phyloP scores from a whole-genome alignment of 2,888 invertebrate species.

The Onchidella celtica region DNA sequence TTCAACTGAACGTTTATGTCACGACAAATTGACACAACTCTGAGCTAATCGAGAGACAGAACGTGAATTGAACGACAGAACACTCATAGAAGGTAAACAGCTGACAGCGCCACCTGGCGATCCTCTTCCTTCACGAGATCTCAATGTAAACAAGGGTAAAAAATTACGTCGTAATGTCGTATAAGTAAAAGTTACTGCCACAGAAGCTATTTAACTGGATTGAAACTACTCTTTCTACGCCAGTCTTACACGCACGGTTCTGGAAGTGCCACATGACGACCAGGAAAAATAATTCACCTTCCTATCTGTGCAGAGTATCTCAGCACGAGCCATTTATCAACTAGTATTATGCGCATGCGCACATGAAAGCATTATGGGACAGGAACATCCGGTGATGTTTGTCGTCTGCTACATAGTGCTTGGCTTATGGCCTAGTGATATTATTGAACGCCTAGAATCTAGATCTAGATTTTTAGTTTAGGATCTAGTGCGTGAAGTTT shows the following conservation, averaged over 20 bases:
- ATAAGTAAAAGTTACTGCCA: not conserved
- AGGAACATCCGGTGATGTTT: slow-evolving; percentile 8
- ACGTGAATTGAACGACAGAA: slow-evolving; percentile 48
- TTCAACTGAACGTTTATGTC: not conserved
- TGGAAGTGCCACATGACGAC: not conserved
- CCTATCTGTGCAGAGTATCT: not conserved
- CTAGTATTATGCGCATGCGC: slow-evolving; percentile 20
- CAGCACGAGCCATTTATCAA: not conserved
- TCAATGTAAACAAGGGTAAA: slow-evolving; percentile 30
- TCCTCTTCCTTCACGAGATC: not conserved
- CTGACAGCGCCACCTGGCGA: slow-evolving; percentile 29
- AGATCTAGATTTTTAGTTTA: too few relatives aligned
- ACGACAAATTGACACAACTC: not conserved
- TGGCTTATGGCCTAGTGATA: too few relatives aligned
- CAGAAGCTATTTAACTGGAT: slow-evolving; percentile 8
- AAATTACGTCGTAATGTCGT: not conserved
- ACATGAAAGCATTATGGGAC: slow-evolving; percentile 1
- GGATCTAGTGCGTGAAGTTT: too few relatives aligned
- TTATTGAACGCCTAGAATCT: too few relatives aligned
- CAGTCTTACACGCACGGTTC: not conserved
- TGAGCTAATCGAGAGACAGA: too few relatives aligned
- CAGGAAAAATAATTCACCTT: not conserved
- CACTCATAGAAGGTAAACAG: slow-evolving; percentile 31
- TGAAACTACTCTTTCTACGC: not conserved
- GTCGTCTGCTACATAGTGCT: too few relatives aligned